Base-by-base conservation (phyloP, 2,888 invertebrate species). In the Branchellion lobata region DNA sequence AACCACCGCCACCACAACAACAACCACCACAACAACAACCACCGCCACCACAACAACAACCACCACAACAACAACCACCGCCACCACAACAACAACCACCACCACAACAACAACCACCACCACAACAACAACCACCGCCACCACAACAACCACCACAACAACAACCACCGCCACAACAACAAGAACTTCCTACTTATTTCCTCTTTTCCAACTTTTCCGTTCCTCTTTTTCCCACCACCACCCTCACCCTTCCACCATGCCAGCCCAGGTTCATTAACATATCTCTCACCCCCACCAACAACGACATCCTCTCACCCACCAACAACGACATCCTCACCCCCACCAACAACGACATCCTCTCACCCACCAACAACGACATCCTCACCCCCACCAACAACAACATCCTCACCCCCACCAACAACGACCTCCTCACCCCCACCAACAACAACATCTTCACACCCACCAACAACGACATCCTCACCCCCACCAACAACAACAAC, bases 231-330 rank as follows among this genome's bases (percentile, higher is more conserved):
- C 61, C 75, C 8, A 85, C 85, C 47, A 82, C 82, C 61, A 77
- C 81, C 24, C 81, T 86, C 29, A 84, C 84, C 21, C 68, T 86
- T 34, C 86, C 86, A 57, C 80, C 82, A 18, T 79, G 84, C 34
- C 83, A 85, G 24, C 84, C 85, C 33, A 72, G 83, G 1, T 86
- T 82, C 76, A 81, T 86, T 21, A 81, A 82, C 27, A 61, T 84
- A 0, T 80, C 81, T 8, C 85, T 81, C 8, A 8, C 61, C 21
- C 24, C 24, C 24, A 14, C 61, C 24, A 14, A 5, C n/a, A 57
- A 3, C 61, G 21, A 5, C 61, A 5, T 5, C 61, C 61, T 5
- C 21, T 57, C 61, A 24, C 21, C 21, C 24, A 5, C 21, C 61
- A 8, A 18, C 24, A 3, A 3, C 5, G 61, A 8, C 40, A 40